These are phyloP conservation scores for Euthynnus affinis DNA, from an alignment of 2,797 vertebrate species.

Conservation along the genomic window DNA sequence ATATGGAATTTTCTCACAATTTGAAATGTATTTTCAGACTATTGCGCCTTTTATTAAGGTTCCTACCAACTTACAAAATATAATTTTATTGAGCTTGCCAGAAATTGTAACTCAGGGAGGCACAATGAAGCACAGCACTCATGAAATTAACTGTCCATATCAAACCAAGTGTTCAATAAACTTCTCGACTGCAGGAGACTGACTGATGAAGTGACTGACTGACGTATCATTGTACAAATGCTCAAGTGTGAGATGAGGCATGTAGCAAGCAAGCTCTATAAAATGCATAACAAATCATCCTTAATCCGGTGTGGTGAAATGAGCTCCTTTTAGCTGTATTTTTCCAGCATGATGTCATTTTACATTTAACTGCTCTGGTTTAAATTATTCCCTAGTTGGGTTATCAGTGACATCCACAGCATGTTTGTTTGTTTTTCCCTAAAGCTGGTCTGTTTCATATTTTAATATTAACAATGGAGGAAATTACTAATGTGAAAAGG, in stretches of 20 bases:
- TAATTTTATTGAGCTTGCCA: constrained; percentile 31
- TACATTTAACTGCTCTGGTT: too few relatives aligned
- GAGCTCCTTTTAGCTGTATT: neutral
- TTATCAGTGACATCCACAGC: too few relatives aligned
- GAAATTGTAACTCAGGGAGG: constrained; percentile 27
- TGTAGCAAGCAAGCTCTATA: constrained; percentile 8
- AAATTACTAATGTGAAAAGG: neutral
- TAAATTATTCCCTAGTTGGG: too few relatives aligned
- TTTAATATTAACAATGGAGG: neutral
- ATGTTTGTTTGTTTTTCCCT: too few relatives aligned
- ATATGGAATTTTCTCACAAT: constrained; percentile 2
- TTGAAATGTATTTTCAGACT: constrained; percentile 29
- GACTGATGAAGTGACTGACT: constrained; percentile 27
- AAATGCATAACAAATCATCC: constrained; percentile 7
- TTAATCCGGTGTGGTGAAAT: constrained; percentile 19
- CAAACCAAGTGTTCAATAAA: constrained; percentile 38
- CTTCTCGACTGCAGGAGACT: constrained; percentile 9
- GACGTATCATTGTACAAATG: constrained; percentile 24
- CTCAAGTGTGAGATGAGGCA: constrained; percentile 24
- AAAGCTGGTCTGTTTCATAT: neutral
- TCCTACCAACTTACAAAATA: constrained; percentile 10
- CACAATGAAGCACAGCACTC: constrained; percentile 21
- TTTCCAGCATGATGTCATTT: neutral
- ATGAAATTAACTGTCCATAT: constrained; percentile 45
- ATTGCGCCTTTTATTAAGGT: constrained; percentile 13